These are phyloP conservation scores for Apodemus speciosus DNA, from an alignment of 2,113 vertebrate genomes.

Conservation along the genomic window DNA sequence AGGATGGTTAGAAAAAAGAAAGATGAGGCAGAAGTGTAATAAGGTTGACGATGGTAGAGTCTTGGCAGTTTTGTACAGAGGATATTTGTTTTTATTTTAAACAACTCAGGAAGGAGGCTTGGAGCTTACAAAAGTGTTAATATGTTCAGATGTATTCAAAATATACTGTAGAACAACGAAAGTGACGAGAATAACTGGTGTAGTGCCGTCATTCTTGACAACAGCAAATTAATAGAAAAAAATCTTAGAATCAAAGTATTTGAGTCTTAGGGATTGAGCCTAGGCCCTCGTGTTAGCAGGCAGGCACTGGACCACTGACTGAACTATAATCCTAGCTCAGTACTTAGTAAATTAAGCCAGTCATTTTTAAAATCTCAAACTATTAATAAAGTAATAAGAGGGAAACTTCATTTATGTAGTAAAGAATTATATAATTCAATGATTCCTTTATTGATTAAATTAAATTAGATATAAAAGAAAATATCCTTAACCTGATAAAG, in stretches of 20 bases:
- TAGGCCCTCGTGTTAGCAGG: background rate
- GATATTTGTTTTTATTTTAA: conserved; percentile 39
- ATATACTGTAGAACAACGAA: background rate
- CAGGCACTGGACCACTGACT: background rate
- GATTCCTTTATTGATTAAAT: conserved; percentile 56
- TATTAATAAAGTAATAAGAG: conserved; percentile 36
- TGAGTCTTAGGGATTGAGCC: background rate
- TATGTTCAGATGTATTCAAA: background rate
- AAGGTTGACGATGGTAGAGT: background rate
- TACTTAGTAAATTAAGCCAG: conserved; percentile 6
- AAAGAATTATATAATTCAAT: conserved; percentile 23
- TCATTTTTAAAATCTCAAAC: conserved; percentile 26
- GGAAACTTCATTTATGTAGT: conserved; percentile 14
- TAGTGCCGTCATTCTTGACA: conserved; percentile 10
- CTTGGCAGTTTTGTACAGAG: background rate
- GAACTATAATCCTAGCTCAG: background rate
- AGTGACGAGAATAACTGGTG: background rate
- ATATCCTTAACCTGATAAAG: conserved; percentile 4
- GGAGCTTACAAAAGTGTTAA: background rate
- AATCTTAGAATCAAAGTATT: conserved; percentile 16
- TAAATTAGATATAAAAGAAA: conserved; percentile 62
- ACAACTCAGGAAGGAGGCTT: background rate
- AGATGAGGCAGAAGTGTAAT: background rate
- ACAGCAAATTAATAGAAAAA: background rate
- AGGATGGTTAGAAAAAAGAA: background rate